Percentiles rank a stretch among this genome's conserved stretches.
Evolutionary conservation across 2,113 vertebrate genomes (phyloP).

Genomic region (Entomyzon cyanotis): DNA sequence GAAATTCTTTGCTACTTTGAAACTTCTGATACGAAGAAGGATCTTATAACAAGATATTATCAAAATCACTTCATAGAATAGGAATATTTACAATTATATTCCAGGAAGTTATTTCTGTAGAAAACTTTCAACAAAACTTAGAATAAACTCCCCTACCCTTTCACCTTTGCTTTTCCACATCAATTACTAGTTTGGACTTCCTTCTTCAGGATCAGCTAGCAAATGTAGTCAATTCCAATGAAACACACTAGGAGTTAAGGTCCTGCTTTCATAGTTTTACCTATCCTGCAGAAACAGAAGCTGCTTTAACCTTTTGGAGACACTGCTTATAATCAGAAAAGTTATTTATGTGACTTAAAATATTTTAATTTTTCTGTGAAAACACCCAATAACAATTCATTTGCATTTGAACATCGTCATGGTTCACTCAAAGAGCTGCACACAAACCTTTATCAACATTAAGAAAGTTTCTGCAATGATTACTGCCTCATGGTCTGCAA

Average conservation of each 20-base stretch:
- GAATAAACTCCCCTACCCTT: not conserved
- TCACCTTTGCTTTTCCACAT: not conserved
- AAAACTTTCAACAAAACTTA: not conserved
- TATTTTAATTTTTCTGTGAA: not conserved
- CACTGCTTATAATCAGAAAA: not conserved
- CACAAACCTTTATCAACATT: not conserved
- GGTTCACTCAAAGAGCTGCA: not conserved
- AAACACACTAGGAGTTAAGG: not conserved
- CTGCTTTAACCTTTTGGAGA: not conserved
- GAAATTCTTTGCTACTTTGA: not conserved
- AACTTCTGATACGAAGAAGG: not conserved
- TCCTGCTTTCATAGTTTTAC: not conserved
- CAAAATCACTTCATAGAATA: not conserved
- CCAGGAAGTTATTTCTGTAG: not conserved
- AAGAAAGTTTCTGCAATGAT: not conserved
- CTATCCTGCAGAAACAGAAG: not conserved
- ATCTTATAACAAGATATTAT: not conserved
- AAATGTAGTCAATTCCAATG: not conserved
- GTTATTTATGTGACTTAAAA: not conserved
- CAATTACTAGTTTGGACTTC: not conserved
- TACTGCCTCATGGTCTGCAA: not conserved
- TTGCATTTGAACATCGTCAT: not conserved
- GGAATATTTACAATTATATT: not conserved
- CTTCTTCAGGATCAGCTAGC: not conserved
- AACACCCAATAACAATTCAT: not conserved